phyloP scores from a whole-genome alignment of 2,797 vertebrate genomes.

The Hypotaenidia philippensis region DNA sequence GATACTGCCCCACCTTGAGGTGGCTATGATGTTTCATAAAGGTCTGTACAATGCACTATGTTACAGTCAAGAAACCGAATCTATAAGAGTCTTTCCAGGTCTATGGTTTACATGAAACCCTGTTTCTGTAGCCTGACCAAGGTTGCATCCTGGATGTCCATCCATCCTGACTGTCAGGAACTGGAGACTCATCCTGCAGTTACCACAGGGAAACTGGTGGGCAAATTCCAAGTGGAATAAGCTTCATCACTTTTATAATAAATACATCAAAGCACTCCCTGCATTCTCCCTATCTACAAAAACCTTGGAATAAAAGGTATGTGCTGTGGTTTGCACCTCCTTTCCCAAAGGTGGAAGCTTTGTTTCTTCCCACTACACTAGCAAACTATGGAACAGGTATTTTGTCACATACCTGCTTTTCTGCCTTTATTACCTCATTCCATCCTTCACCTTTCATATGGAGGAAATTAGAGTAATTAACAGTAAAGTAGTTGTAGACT shows the following conservation, averaged over 20 bases:
- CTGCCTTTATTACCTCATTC: background rate
- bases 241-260: background rate
- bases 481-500: background rate
- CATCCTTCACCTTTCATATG: background rate
- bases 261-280: background rate
- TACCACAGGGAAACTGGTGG: background rate
- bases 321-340: background rate
- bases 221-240: background rate
- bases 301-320: background rate
- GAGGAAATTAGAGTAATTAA: background rate
- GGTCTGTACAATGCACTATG: background rate
- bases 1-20: background rate
- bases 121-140: background rate
- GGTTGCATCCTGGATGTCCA: background rate
- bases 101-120: background rate
- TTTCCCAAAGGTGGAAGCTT: background rate
- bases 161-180: background rate
- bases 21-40: rapidly evolving
- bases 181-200: background rate
- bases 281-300: background rate
- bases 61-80: background rate
- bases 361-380: background rate
- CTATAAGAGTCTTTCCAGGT: background rate
- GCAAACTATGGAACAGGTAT: background rate
- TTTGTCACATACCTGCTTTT: background rate